Evolutionary conservation across 2,888 invertebrate species (phyloP).

Genomic region (Adela reaumurella): DNA sequence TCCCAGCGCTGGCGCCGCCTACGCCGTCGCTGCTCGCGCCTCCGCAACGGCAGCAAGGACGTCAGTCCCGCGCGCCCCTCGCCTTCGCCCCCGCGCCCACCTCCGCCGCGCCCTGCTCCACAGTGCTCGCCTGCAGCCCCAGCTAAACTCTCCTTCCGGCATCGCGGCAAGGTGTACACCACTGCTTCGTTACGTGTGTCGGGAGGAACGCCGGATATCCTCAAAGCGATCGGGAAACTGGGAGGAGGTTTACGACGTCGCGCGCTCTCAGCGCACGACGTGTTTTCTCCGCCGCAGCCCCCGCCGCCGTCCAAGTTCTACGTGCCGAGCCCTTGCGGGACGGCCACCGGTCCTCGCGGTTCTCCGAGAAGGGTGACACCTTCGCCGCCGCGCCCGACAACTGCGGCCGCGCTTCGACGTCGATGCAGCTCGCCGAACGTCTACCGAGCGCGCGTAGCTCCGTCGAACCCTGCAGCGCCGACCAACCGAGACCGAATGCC

Average conservation of each 20-base stretch:
- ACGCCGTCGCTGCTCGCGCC: slow-evolving; percentile 64
- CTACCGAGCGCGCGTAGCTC: slow-evolving; percentile 31
- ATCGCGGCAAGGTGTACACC: slow-evolving; percentile 49
- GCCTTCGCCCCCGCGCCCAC: slow-evolving; percentile 50
- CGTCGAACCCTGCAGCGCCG: slow-evolving; percentile 23
- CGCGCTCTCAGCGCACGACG: slow-evolving; percentile 67
- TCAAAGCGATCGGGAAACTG: slow-evolving; percentile 65
- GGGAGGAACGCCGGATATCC: slow-evolving; percentile 62
- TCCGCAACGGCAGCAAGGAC: slow-evolving; percentile 61
- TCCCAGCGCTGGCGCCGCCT: slow-evolving; percentile 73
- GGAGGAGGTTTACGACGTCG: slow-evolving; percentile 66
- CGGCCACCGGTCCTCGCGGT: slow-evolving; percentile 43
- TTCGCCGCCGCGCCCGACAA: slow-evolving; percentile 34
- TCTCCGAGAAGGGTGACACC: slow-evolving; percentile 23
- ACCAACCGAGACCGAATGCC: slow-evolving; percentile 29
- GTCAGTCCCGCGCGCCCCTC: slow-evolving; percentile 55
- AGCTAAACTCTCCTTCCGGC: slow-evolving; percentile 44
- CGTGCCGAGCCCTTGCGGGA: slow-evolving; percentile 60
- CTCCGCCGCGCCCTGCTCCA: slow-evolving; percentile 26
- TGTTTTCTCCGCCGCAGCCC: slow-evolving; percentile 54
- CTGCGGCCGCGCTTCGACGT: slow-evolving; percentile 25
- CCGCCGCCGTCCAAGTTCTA: slow-evolving; percentile 64
- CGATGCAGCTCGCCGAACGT: slow-evolving; percentile 49
- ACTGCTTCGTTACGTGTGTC: slow-evolving; percentile 48
- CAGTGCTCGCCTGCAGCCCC: slow-evolving; percentile 49